Evolutionary conservation across 2,888 invertebrate species (phyloP), one percentile per base, ranked within the genome.

Genomic region (Tholera decimalis): DNA sequence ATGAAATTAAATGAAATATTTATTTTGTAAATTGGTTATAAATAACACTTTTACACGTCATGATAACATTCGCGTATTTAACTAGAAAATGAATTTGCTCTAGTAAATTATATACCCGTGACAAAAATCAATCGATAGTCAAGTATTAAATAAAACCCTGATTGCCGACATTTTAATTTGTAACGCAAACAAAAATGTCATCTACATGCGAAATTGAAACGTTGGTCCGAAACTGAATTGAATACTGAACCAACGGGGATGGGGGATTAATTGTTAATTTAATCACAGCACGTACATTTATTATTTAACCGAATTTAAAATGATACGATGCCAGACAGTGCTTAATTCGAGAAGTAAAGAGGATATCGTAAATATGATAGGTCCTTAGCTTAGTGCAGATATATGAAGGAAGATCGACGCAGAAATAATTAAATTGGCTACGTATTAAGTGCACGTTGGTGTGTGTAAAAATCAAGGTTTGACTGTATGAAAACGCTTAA

Each of bases 181-280:
- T 80, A 84, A 85, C 80, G 82, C 88, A 91, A 92, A 91, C 89
- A 91, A 90, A 88, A 90, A 88, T 86, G 82, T 85, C 87, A 89
- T 88, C 88, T 86, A 85, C 86, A 83, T 86, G 83, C 85, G 86
- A 89, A 92, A 92, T 91, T 90, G 87, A 91, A 92, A 92, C 89
- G 87, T 87, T 74, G 77, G 77, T 84, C 84, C 83, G 84, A 86
- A 89, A 89, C 86, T 87, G 89, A 88, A 92, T 91, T 89, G 90
- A 90, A 92, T 87, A 85, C 87, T 79, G 88, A 86, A 88, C 86
- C 86, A 85, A 79, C 85, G 85, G 77, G 83, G 54, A 84, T 83
- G 85, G 85, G 82, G 91, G 92, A 92, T 93, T 92, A 92, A 92
- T 92, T 89, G 89, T 90, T 91, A 93, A 93, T 93, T 92, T 91